phyloP scores from a whole-genome alignment of 2,888 invertebrate species.

The Lasioglossum oenotherae region DNA sequence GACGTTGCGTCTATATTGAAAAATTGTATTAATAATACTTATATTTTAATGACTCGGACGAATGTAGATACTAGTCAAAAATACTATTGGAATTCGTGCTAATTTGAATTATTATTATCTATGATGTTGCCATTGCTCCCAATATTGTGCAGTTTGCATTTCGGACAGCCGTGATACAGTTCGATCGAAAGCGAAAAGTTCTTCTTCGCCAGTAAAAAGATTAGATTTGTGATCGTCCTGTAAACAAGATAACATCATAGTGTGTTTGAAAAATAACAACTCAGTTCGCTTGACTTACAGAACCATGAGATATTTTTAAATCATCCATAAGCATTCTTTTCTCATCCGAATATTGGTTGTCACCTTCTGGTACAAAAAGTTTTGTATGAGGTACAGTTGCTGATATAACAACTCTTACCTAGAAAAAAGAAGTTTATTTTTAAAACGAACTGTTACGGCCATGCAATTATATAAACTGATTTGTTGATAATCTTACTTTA shows the following conservation, averaged over 20 bases:
- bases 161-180: conserved; percentile 96
- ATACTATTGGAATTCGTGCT: conserved; percentile 50
- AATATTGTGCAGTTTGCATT: conserved; percentile 98
- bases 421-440: conserved; percentile 34
- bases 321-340: conserved; percentile 98
- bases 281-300: conserved; percentile 85
- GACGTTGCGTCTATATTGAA: conserved; percentile 2
- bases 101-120: conserved; percentile 65
- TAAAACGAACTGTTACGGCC: conserved; percentile 49
- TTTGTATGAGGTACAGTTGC: conserved; percentile 91
- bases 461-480: conserved; percentile 41
- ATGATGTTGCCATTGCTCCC: conserved; percentile 91
- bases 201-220: conserved; percentile 99
- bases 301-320: conserved; percentile 91
- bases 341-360: conserved; percentile 89
- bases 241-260: conserved; percentile 32
- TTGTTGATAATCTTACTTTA: conserved; percentile 86
- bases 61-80: conserved; percentile 6
- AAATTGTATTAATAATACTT: conserved; percentile 24
- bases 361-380: conserved; percentile 88
- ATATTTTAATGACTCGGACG: conserved; percentile 14
- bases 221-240: conserved; percentile 92
- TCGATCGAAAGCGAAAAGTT: conserved; percentile 98
- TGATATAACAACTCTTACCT: conserved; percentile 93
- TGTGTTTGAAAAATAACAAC: conserved; percentile 18